These are phyloP conservation scores for Craterocephalus amniculus DNA, from an alignment of 2,797 vertebrate genomes.

Conservation along the genomic window DNA sequence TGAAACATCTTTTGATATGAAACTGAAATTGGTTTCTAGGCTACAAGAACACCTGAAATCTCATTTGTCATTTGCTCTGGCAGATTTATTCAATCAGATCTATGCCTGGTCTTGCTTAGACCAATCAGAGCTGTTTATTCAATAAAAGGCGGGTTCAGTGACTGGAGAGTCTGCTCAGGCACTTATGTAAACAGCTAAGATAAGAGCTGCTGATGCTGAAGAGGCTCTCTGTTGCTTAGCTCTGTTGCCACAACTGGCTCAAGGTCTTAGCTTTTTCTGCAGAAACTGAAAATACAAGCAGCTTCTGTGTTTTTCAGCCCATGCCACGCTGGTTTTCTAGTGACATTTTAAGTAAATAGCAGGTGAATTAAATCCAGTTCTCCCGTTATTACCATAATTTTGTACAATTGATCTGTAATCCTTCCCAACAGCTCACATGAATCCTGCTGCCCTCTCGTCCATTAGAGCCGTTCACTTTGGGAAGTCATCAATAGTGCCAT, in stretches of 20 bases:
- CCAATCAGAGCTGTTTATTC: not conserved
- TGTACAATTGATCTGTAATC: slow-evolving; percentile 17
- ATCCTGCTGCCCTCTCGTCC: slow-evolving; percentile 22
- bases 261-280: not conserved
- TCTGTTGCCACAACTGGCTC: not conserved
- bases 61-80: slow-evolving; percentile 6
- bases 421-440: slow-evolving; percentile 25
- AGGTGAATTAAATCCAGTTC: slow-evolving; percentile 59
- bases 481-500: slow-evolving; percentile 6
- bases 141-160: not conserved
- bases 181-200: slow-evolving; percentile 8
- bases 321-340: slow-evolving; percentile 4
- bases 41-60: not conserved
- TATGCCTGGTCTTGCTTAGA: not conserved
- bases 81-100: not conserved
- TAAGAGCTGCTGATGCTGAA: slow-evolving; percentile 10
- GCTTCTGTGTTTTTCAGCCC: not conserved
- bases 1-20: slow-evolving; percentile 14
- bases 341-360: slow-evolving; percentile 51
- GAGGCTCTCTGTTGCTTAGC: not conserved
- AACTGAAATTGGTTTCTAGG: not conserved
- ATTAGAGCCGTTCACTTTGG: slow-evolving; percentile 23
- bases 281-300: not conserved
- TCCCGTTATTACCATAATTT: slow-evolving; percentile 18
- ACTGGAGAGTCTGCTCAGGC: not conserved